Base-by-base conservation (phyloP, 2,888 invertebrate genomes). In the Gandaritis pyraliata region DNA sequence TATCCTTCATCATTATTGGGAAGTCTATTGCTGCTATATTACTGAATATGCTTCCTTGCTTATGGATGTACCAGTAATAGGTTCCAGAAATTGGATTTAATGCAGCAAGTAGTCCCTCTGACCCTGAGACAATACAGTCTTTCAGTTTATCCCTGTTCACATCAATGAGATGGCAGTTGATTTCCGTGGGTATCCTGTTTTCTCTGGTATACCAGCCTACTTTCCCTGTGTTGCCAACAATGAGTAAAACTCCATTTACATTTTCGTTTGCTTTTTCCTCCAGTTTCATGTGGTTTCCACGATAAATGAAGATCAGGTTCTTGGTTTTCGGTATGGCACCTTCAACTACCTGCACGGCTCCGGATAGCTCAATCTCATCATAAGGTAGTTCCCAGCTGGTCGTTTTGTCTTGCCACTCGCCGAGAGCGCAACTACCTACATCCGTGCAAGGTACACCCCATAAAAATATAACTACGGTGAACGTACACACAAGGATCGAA, bases 401-500 rank as follows among this genome's bases (percentile, higher is more conserved):
- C 0, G 94, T 94, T 77, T 93, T 94, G 18, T 94, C 85, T 58
- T 87, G 87, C 77, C 93, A 93, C 63, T 93, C 93, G 4, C 83
- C 84, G 0, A 87, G 90, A 11, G 94, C 93, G 71, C 96, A 96
- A 54, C 95, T 94, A 13, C 94, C 94, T 6, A 93, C 93, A 75
- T 95, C 95, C 3, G 94, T 94, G 75, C 97, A 97, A 0, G 97
- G 97, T 72, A 95, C 87, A 12, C 95, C 94, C 95, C 95, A 96
- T 6, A 96, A 86, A 78, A 96, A 97, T 75, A 95, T 93, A 45
- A 96, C 88, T 51, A 96, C 94, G 7, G 95, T 95, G 61, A 95
- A 87, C 64, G 96, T 85, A 78, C 96, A 97, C 53, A 95, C 81
- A 47, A 96, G 80, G 67, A 97, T 94, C 0, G 97, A 97, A 10